Evolutionary conservation across 2,888 invertebrate species (phyloP), one percentile per base, ranked within the genome.

Genomic region (Pandemis corylana): DNA sequence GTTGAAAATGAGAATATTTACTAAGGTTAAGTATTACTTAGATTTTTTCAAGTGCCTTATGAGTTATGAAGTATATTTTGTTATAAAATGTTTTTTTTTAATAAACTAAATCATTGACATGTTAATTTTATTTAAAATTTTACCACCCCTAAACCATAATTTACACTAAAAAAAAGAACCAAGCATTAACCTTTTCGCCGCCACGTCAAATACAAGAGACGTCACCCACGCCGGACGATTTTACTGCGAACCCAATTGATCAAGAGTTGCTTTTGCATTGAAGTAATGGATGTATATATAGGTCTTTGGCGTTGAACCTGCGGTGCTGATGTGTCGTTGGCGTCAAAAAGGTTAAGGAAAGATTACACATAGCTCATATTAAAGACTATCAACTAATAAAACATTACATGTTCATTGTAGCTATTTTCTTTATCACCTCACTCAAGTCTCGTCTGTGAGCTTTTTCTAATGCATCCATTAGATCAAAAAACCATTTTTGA

Each of bases 391-490:
- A 20, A 7, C 5, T 36, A 36, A 36, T 36, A 62, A 64, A 64
- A 4, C 28, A 5, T 70, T 53, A 71, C 28, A 91, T 86, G 76
- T 91, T 91, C 92, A 91, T 93, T 65, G 86, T 79, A 84, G 92
- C 88, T 71, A 93, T 89, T 77, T 89, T 86, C 79, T 90, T 88
- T 13, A 94, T 76, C 63, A 83, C 80, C 77, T 80, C 84, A n/a
- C 85, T 87, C 44, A 94, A 78, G 77, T 93, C 92, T 79, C 83
- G 90, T 76, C 94, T 87, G 15, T 90, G 82, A 67, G 86, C 79
- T 79, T 81, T 85, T 79, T 93, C 93, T 73, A 94, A 83, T 49
- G 92, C 92, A 72, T 91, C 86, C 81, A 92, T 91, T 2, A 94
- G 82, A 12, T 82, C 81, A 76, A 88, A 88, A 78, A 90, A 91